Conservation (phyloP, 2,113 vertebrate genomes). For the Martes martes region DNA sequence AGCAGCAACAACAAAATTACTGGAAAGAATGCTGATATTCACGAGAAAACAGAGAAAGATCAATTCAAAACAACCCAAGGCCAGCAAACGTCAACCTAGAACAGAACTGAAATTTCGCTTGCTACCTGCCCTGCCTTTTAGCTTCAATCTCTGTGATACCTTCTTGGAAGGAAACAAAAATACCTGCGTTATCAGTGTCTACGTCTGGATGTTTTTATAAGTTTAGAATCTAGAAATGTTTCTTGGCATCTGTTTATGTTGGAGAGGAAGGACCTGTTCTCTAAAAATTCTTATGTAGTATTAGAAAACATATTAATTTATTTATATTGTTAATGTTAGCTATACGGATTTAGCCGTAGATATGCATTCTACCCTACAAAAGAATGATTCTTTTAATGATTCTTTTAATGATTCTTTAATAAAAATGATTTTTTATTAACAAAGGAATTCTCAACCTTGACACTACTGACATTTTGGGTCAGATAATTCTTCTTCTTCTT, state of each 20-base stretch:
- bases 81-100: neutral
- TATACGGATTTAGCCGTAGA: neutral
- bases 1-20: neutral
- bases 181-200: neutral
- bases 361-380: neutral
- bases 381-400: neutral
- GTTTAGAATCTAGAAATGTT: neutral
- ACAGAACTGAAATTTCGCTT: neutral
- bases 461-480: neutral
- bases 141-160: neutral
- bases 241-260: neutral
- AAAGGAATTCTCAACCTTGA: neutral
- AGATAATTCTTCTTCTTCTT: neutral
- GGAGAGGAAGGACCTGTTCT: neutral
- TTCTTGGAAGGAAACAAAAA: conserved; percentile 7
- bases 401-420: too few species aligned
- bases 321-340: neutral
- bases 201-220: neutral
- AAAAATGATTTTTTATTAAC: neutral
- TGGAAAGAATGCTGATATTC: neutral
- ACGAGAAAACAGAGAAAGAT: neutral
- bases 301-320: neutral
- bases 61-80: neutral
- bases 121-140: neutral
- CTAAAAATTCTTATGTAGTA: neutral